Base-by-base conservation (phyloP, 2,888 invertebrate genomes). In the Brenthis hecate region DNA sequence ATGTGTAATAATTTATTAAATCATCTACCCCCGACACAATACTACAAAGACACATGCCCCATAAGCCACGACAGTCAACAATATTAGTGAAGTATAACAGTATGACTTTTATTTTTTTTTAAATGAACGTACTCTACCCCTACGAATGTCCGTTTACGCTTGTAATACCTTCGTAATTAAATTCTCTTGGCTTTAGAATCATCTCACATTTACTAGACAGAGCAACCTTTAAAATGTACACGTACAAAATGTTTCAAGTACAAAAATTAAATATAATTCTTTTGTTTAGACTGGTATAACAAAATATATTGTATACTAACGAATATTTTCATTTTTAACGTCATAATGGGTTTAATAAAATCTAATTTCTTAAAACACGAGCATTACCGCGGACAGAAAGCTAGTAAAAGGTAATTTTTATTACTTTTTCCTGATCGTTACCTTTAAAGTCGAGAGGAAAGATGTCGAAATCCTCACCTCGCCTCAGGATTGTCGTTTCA, bases 401-500 rank as follows among this genome's bases (percentile, higher is more conserved):
- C 11, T 2, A 43, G 11, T 43, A 8, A 43, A 43, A 43, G 36
- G 11, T 43, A 2, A 36, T 43, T 23, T 62, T 19, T 6, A 61
- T 6, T 32, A 19, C 14, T 53, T 62, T 36, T 53, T 43, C 36
- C 8, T 43, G 16, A 54, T 62, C 62, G 53, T 62, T 51, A 67
- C 67, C 56, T 62, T 67, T 61, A 56, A 50, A 67, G 50, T 56
- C 43, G 51, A 61, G 50, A 67, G 67, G 51, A 67, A 56, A 67
- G 66, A 60, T 68, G 68, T 69, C 63, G 68, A 68, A 64, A 56
- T 65, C 68, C 53, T 58, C 66, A 69, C 54, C 65, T 66, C 66
- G 63, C 73, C 68, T 66, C 65, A 76, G 83, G 80, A 86, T 87
- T 86, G 86, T 86, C 86, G 89, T 80, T 86, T 85, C 90, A 85